Evolutionary conservation across 1,140 invertebrate species (phyloP), one percentile per base, ranked within the genome.

Genomic region (Meloidogyne hapla): DNA sequence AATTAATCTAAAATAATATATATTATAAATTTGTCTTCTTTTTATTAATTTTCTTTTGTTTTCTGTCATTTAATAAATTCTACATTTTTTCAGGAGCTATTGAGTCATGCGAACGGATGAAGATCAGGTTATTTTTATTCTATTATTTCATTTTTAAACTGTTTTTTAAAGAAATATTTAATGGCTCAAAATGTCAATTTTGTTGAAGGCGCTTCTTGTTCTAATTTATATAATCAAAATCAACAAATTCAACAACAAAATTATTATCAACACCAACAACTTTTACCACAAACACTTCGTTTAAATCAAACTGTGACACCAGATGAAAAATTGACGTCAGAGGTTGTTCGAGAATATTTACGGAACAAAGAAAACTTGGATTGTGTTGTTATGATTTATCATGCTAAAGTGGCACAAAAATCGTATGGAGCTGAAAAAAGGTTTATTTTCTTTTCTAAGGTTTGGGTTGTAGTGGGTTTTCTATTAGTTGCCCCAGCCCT

Each of bases 381-480:
- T 26, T 86, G 85, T 77, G 70, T 82, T 23, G 77, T 99, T 28
- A 94, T 98, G 5, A 97, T 99, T 75, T 90, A 98, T 68, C 96
- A 99, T 89, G 96, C 97, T 4, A 99, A 99, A 91, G 91, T 91
- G 40, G 96, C 97, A 18, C 97, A 99, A 88, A 99, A 99, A 86
- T 99, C 96, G 0, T 99, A 99, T 88, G 97, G 97, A 68, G 99
- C 98, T 88, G 97, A 99, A 87, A 99, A 99, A 89, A 91, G 96
- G 89, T 90, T 80, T 79, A 48, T 69, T 25, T 38, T 3, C 3
- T 65, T 75, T 76, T 21, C 0, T 21, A 13, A 28, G 33, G 33
- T 45, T 26, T 6, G 21, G 21, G 69, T 75, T 25, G 25, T 70
- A n/a, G 69, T 5, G n/a, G 25, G 33, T 33, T 33, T 33, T 33